These are phyloP conservation scores for Idaea straminata DNA, from an alignment of 2,888 invertebrate genomes.

Conservation along the genomic window DNA sequence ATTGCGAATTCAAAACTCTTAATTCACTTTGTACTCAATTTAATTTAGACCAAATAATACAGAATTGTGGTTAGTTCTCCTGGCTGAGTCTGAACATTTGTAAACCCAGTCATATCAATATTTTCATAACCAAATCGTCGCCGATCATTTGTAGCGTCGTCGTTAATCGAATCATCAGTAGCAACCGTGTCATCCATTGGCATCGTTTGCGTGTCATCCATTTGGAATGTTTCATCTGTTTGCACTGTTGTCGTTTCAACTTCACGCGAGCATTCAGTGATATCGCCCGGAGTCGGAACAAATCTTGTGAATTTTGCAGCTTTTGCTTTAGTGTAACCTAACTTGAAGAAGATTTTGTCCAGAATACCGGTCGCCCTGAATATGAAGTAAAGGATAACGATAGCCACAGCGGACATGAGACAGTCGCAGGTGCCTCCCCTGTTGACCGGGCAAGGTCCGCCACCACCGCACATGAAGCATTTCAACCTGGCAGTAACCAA, in stretches of 20 bases:
- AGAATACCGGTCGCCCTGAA: slow-evolving; percentile 59
- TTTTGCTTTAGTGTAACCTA: slow-evolving; percentile 57
- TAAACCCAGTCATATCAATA: not conserved
- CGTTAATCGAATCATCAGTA: not conserved
- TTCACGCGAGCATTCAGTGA: slow-evolving; percentile 53
- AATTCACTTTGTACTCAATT: slow-evolving; percentile 3
- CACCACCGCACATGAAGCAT: slow-evolving; percentile 64
- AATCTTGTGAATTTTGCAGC: slow-evolving; percentile 32
- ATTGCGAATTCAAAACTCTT: not conserved
- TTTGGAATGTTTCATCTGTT: not conserved
- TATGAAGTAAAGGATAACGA: slow-evolving; percentile 55
- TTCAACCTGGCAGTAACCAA: slow-evolving; percentile 55
- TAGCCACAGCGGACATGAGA: slow-evolving; percentile 54
- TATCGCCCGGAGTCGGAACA: slow-evolving; percentile 52
- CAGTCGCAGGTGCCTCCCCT: slow-evolving; percentile 62
- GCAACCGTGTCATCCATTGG: not conserved
- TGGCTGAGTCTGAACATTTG: not conserved
- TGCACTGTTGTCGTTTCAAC: slow-evolving; percentile 12
- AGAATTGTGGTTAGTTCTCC: slow-evolving; percentile 35
- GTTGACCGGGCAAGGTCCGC: slow-evolving; percentile 56
- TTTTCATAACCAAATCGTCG: not conserved
- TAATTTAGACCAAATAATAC: slow-evolving; percentile 37
- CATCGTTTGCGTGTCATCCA: not conserved
- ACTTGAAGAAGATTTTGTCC: slow-evolving; percentile 58
- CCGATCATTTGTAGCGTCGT: not conserved